These are phyloP conservation scores for Euschistus heros DNA, from an alignment of 1,140 invertebrate species.

Conservation along the genomic window DNA sequence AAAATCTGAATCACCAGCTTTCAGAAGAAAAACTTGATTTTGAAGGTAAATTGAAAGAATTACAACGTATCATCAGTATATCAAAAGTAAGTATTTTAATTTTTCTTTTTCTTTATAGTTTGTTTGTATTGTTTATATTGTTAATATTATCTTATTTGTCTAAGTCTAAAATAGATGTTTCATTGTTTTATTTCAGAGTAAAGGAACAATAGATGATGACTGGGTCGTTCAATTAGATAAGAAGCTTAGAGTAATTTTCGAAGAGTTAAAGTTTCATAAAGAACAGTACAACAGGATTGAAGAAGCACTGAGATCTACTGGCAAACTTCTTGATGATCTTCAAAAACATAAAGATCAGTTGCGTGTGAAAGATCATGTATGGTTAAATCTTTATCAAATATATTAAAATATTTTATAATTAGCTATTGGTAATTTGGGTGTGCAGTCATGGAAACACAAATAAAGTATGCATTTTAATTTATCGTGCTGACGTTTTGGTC, in stretches of 20 bases:
- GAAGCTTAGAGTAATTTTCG: neutral
- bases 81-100: slow-evolving; percentile 2
- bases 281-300: slow-evolving; percentile 25
- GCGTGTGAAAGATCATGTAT: slow-evolving; percentile 6
- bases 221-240: slow-evolving; percentile 15
- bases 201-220: neutral
- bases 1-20: neutral
- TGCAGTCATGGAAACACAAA: no score
- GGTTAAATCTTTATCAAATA: neutral
- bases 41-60: neutral
- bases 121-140: no score
- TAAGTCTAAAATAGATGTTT: neutral
- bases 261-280: slow-evolving; percentile 19
- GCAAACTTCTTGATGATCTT: slow-evolving; percentile 22
- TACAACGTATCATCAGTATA: slow-evolving; percentile 3
- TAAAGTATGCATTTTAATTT: no score
- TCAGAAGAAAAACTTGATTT: slow-evolving; percentile 12
- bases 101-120: no score
- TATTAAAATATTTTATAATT: neutral
- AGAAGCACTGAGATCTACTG: slow-evolving; percentile 22
- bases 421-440: no score
- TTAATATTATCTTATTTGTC: no score
- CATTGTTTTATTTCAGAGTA: neutral
- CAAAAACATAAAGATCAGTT: slow-evolving; percentile 18
- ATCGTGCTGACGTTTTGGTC: no score